Evolutionary conservation across 2,113 vertebrate species (phyloP), one percentile per base, ranked within the genome.

Genomic region (Engystomops pustulosus): DNA sequence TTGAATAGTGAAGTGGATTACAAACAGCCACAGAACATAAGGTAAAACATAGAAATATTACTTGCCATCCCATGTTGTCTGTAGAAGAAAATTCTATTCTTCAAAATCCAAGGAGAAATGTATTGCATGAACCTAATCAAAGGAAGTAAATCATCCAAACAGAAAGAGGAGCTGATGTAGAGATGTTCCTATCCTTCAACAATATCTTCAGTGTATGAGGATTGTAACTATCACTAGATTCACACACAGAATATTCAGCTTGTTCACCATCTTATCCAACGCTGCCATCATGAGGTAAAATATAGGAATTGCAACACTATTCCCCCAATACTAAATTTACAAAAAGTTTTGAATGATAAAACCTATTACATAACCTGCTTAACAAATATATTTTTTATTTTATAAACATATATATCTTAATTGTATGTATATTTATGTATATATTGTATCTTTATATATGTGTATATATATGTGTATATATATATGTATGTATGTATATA

Each of bases 1-100:
- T 88, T 3, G 93, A 94, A 87, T 93, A 95, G 36, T 78, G 89
- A 87, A 95, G 87, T 89, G 93, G 88, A 36, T 44, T 79, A 41
- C 41, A 86, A 67, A 89, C 88, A 17, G 78, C 18, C 44, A 87
- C 86, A 78, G 34, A 81, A 77, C 81, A 88, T 51, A 93, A 87
- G 84, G 85, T 89, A 60, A 94, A 85, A 69, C 87, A 92, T 45
- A 93, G 87, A 88, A 91, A 89, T 88, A 93, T 86, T 88, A 92
- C 91, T 87, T 86, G 88, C 91, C 68, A 72, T 58, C 17, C 9
- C 44, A 27, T 7, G 14, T 70, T 55, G 36, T 5, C 6, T 36
- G 3, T 67, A n/a, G 12, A 44, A 20, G 47, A 30, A 10, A n/a
- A n/a, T 23, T 12, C 20, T 80, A 7, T 20, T 32, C 23, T 32